Percentiles rank a stretch among this genome's conserved stretches.
Evolutionary conservation across 2,797 vertebrate genomes (phyloP).

Genomic region (Oreortyx pictus): DNA sequence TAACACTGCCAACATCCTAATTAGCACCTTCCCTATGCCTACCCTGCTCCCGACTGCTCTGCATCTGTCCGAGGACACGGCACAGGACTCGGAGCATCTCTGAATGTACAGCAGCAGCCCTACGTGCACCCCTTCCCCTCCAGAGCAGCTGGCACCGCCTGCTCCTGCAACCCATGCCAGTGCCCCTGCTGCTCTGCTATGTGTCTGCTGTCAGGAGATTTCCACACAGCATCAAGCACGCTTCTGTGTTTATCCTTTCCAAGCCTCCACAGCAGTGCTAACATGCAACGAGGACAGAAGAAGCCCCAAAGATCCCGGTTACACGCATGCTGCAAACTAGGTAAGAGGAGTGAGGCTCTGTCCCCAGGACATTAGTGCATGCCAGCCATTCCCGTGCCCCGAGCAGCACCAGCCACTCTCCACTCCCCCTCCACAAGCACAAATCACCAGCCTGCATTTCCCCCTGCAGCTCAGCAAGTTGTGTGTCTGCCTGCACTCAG

Average conservation of each 20-base stretch:
- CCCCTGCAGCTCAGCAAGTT: neutral
- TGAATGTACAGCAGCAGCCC: neutral
- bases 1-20: constrained; percentile 47
- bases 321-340: fast-evolving
- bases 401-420: neutral
- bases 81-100: neutral
- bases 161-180: neutral
- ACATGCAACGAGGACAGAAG: fast-evolving
- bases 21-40: constrained; percentile 19
- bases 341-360: neutral
- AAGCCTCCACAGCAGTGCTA: neutral
- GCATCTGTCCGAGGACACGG: neutral
- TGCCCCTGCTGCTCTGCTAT: neutral
- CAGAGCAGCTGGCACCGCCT: neutral
- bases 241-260: neutral
- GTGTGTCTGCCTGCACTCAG: neutral
- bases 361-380: neutral
- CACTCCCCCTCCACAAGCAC: neutral
- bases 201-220: neutral
- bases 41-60: constrained; percentile 16
- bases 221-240: neutral
- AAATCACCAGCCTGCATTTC: neutral
- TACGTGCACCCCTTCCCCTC: neutral
- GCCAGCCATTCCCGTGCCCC: neutral
- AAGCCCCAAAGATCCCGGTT: neutral